phyloP scores from a whole-genome alignment of 2,888 invertebrate species.

The Drosophila robusta region DNA sequence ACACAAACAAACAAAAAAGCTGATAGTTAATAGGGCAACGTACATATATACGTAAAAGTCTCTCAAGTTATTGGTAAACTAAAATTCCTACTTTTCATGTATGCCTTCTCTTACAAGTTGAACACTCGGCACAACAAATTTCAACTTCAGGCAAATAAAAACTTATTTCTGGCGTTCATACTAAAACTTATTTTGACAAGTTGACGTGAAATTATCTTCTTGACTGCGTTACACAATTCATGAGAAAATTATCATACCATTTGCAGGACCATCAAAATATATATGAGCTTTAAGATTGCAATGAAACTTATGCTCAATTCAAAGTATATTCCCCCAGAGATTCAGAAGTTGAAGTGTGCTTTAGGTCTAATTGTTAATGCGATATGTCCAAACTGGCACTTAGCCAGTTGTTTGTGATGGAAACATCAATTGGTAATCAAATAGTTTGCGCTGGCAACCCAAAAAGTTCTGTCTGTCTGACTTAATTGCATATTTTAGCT shows the following conservation, averaged over 20 bases:
- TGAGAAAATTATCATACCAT: not conserved
- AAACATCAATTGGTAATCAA: constrained; percentile 76
- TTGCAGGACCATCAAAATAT: too few species aligned
- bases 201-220: not conserved
- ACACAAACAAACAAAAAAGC: constrained; percentile 16
- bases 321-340: not conserved
- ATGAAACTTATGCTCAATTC: not conserved
- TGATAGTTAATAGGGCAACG: constrained; percentile 7
- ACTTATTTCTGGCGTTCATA: not conserved
- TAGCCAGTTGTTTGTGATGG: constrained; percentile 38
- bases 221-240: not conserved
- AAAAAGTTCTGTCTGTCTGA: constrained; percentile 16
- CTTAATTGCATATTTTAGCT: constrained; percentile 72
- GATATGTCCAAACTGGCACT: constrained; percentile 20
- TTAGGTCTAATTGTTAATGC: not conserved
- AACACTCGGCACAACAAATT: not conserved
- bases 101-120: not conserved
- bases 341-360: constrained; percentile 2
- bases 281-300: too few species aligned
- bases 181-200: not conserved
- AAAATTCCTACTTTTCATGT: constrained; percentile 10
- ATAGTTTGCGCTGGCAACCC: constrained; percentile 55
- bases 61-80: constrained; percentile 15
- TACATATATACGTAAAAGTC: constrained; percentile 4
- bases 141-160: not conserved